Evolutionary conservation across 1,140 invertebrate genomes (phyloP).

Genomic region (Pseudomyrmex concolor): DNA sequence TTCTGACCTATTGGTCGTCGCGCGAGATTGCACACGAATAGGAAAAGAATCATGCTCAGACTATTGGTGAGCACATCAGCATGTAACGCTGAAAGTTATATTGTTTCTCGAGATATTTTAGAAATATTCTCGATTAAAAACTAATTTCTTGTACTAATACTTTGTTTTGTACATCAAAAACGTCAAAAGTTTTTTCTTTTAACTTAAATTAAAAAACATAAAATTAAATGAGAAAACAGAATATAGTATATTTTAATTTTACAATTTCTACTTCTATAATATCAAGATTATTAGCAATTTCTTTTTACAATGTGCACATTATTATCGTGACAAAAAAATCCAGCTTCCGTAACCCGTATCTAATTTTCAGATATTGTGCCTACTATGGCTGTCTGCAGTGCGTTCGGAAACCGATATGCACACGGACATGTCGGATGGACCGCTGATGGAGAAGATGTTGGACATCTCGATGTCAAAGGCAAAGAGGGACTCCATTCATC

Average conservation of each 20-base stretch:
- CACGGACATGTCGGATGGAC: slow-evolving; percentile 59
- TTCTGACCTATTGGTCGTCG: slow-evolving; percentile 46
- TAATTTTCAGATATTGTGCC: slow-evolving; percentile 70
- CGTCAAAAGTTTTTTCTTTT: too few relatives aligned
- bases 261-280: too few relatives aligned
- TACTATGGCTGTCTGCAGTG: slow-evolving; percentile 78
- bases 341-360: neutral
- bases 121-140: neutral
- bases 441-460: slow-evolving; percentile 58
- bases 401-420: slow-evolving; percentile 73
- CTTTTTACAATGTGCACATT: neutral
- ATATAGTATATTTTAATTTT: too few relatives aligned
- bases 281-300: too few relatives aligned
- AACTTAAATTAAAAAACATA: too few relatives aligned
- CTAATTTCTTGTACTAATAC: too few relatives aligned
- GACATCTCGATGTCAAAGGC: slow-evolving; percentile 70
- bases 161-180: too few relatives aligned
- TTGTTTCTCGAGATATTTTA: neutral
- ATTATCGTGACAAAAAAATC: neutral
- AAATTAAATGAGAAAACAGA: too few relatives aligned
- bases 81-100: neutral
- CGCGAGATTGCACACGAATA: neutral
- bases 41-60: slow-evolving; percentile 67
- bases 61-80: slow-evolving; percentile 69
- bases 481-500: slow-evolving; percentile 74